Percentiles rank a stretch among this genome's conserved stretches.
These are phyloP conservation scores for Drosophila helvetica DNA, from an alignment of 2,888 invertebrate species.

Conservation along the genomic window DNA sequence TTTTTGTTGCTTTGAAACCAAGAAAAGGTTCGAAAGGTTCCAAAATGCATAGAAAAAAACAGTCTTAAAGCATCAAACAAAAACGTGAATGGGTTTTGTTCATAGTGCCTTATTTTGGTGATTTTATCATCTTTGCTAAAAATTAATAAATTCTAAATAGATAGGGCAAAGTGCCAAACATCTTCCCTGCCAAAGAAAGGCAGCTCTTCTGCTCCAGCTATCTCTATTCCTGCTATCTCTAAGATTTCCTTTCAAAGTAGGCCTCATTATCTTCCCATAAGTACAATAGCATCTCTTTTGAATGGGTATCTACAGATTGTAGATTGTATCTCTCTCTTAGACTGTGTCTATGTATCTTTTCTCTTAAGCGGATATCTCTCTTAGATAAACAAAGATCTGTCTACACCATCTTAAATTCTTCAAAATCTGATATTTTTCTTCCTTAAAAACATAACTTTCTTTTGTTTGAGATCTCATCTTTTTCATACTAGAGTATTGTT, in stretches of 20 bases:
- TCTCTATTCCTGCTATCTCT: not conserved
- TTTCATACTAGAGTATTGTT: constrained; percentile 18
- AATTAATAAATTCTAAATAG: too few species aligned
- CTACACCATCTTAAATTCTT: not conserved
- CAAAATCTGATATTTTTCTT: not conserved
- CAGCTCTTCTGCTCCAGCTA: not conserved
- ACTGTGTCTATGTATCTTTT: not conserved
- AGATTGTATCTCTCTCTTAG: not conserved
- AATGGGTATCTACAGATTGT: not conserved
- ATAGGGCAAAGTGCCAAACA: not conserved
- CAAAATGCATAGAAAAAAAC: too few species aligned
- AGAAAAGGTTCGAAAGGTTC: too few species aligned
- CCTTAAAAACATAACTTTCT: not conserved
- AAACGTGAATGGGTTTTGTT: too few species aligned
- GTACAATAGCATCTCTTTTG: not conserved
- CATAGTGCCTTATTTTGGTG: too few species aligned
- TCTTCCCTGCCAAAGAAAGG: not conserved
- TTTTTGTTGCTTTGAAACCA: too few species aligned
- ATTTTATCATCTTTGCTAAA: too few species aligned
- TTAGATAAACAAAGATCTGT: not conserved
- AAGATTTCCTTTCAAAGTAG: not conserved
- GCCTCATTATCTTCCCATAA: not conserved
- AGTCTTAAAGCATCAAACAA: too few species aligned
- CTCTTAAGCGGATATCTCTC: not conserved
- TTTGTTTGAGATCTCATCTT: not conserved